Evolutionary conservation across 2,888 invertebrate genomes (phyloP), one percentile per base, ranked within the genome.

Genomic region (Eristalinus sepulchralis): DNA sequence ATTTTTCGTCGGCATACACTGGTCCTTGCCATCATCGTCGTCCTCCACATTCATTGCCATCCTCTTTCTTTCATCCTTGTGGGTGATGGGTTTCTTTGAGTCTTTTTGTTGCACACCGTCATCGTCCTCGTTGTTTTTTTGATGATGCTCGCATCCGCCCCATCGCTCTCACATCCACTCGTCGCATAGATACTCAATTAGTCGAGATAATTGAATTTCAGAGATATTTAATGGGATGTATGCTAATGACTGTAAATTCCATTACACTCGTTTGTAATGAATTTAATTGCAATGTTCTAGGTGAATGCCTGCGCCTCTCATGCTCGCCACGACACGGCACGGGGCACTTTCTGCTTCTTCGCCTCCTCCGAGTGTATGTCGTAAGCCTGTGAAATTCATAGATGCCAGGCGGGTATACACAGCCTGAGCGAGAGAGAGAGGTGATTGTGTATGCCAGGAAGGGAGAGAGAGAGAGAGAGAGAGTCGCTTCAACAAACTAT

Each of bases 121-220:
- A 24, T 10, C 8, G 57, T 57, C 57, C 10, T 57, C 10, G 57
- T 57, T 22, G 57, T 57, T 6, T 13, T 2, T 27, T 27, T 27
- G 27, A 27, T 27, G 27, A 27, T 27, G 27, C 4, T 57, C 22
- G 0, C 57, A 9, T 4, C 11, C 22, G 8, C 4, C 34, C 31
- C 0, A 3, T 6, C 4, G 11, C 2, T 31, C 66, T 66, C 4
- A 3, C 47, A 47, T 47, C 47, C 63, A 60, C 47, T 71, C 75
- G 66, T 73, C 83, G 86, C 79, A 86, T 83, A 86, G 86, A 86
- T 86, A 86, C 86, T 86, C 86, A 83, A 86, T 86, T 86, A 86
- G 86, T 83, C 66, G 78, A 86, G 86, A 86, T 86, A 86, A 86
- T 86, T 86, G 86, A 86, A 86, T 86, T 86, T 83, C 70, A 78